Conservation (phyloP, 2,113 vertebrate species). For the Paralichthys olivaceus region DNA sequence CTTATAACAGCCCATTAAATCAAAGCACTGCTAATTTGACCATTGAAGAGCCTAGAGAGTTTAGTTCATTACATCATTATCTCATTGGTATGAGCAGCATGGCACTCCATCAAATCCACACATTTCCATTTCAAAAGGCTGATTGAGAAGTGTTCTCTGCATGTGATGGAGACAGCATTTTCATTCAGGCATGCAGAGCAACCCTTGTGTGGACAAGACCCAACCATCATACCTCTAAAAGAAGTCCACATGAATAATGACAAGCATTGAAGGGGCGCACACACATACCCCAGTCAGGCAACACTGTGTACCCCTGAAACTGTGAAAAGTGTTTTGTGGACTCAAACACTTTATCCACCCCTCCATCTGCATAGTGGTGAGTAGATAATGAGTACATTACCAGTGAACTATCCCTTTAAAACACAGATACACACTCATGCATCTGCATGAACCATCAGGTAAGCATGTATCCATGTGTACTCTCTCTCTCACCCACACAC, state of each 20-base stretch:
- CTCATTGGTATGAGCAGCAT: slow-evolving; percentile 37
- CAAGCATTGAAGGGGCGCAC: background rate
- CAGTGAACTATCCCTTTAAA: no score
- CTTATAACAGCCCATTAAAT: slow-evolving; percentile 28
- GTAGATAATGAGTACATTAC: no score
- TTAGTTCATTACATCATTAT: slow-evolving; percentile 39
- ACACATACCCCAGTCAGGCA: no score
- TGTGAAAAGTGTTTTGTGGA: no score
- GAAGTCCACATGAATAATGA: slow-evolving; percentile 13
- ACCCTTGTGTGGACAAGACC: slow-evolving; percentile 7
- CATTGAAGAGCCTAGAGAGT: slow-evolving; percentile 19
- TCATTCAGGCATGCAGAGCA: slow-evolving; percentile 22
- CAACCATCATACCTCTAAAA: background rate
- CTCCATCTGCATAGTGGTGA: no score
- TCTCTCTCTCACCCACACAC: no score
- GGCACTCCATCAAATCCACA: slow-evolving; percentile 44
- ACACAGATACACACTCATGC: no score
- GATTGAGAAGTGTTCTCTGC: slow-evolving; percentile 7
- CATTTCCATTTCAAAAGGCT: slow-evolving; percentile 55
- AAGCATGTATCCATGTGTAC: no score
- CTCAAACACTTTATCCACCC: no score
- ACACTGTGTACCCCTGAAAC: no score
- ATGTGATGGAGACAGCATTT: slow-evolving; percentile 9
- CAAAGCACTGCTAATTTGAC: slow-evolving; percentile 23
- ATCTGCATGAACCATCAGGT: no score